Percentiles rank a stretch among this genome's conserved stretches.
phyloP scores from a whole-genome alignment of 2,113 vertebrate species.

The Limnothrissa miodon region DNA sequence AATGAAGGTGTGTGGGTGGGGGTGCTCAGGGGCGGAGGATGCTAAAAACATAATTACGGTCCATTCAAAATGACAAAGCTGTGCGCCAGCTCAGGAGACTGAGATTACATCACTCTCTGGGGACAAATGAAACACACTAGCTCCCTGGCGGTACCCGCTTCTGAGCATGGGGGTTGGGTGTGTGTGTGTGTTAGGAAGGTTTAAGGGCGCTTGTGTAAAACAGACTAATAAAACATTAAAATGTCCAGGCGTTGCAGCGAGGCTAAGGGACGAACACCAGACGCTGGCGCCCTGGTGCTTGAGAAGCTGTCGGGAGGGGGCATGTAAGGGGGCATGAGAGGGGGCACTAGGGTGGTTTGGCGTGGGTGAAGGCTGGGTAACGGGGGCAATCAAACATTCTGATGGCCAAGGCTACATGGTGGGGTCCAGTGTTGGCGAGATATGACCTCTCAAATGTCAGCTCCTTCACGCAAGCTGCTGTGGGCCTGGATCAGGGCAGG shows the following conservation, averaged over 20 bases:
- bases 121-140: constrained; percentile 10
- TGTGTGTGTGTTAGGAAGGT: no score
- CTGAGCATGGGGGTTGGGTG: no score
- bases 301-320: not conserved
- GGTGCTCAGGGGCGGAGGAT: not conserved
- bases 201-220: not conserved
- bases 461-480: not conserved
- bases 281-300: not conserved
- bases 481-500: not conserved
- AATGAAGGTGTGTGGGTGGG: not conserved
- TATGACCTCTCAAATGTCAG: not conserved
- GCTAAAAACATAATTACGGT: constrained; percentile 14
- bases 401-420: not conserved
- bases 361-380: not conserved
- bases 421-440: not conserved
- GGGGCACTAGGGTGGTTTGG: not conserved
- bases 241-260: not conserved
- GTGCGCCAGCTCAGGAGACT: not conserved
- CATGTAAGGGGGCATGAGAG: not conserved
- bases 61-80: constrained; percentile 18
- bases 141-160: not conserved
- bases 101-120: constrained; percentile 2
- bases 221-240: not conserved
- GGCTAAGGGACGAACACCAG: constrained; percentile 6
- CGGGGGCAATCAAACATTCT: not conserved